phyloP scores from a whole-genome alignment of 2,888 invertebrate species.

The Perdita meconis region DNA sequence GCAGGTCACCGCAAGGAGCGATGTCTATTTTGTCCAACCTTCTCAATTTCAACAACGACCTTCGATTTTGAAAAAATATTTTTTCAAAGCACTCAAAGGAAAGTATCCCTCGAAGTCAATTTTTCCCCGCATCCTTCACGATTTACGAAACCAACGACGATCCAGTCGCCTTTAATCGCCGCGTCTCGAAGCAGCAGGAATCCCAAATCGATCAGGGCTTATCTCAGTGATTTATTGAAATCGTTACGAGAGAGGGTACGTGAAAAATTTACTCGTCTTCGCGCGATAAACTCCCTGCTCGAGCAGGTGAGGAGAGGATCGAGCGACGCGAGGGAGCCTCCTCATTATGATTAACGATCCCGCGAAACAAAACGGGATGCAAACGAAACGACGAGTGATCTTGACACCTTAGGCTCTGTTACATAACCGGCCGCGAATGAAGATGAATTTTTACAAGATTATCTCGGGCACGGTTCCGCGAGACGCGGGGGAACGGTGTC shows the following conservation, averaged over 20 bases:
- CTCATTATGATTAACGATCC: slow-evolving; percentile 54
- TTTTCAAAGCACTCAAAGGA: no score
- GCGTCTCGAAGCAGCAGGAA: background rate
- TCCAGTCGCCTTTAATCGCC: slow-evolving; percentile 17
- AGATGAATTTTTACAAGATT: slow-evolving; percentile 60
- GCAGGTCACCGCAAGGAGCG: background rate
- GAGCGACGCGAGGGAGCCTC: background rate
- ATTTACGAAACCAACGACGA: slow-evolving; percentile 24
- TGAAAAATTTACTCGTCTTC: slow-evolving; percentile 21
- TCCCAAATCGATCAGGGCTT: slow-evolving; percentile 11
- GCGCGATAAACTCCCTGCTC: slow-evolving; percentile 18
- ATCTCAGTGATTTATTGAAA: slow-evolving; percentile 18
- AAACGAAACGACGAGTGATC: slow-evolving; percentile 32
- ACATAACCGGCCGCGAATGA: slow-evolving; percentile 45
- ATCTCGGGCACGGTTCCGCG: slow-evolving; percentile 34
- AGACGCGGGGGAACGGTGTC: slow-evolving; percentile 57
- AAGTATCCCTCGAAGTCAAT: background rate
- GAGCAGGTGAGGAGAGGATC: slow-evolving; percentile 4
- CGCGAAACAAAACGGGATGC: slow-evolving; percentile 26
- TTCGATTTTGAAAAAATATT: background rate
- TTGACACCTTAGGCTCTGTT: slow-evolving; percentile 40
- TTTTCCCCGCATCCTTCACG: background rate
- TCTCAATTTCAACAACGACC: background rate
- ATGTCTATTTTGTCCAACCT: slow-evolving; percentile 14
- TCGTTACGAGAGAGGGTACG: background rate